These are phyloP conservation scores for Heteractis magnifica DNA, from an alignment of 92 coral and sea anemone species.

Conservation along the genomic window DNA sequence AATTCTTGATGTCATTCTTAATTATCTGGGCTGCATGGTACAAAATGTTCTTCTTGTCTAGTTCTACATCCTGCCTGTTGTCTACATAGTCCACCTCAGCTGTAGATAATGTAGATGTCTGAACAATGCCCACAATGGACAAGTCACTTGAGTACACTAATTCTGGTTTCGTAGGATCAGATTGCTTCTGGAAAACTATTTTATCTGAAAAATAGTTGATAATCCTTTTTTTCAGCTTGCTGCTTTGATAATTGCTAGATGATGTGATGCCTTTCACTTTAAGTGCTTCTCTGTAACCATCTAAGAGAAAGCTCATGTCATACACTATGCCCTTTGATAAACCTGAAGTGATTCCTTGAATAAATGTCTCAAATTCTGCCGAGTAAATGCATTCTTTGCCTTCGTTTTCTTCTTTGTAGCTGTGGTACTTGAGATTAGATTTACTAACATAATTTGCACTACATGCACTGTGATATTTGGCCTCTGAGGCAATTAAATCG, in stretches of 20 bases:
- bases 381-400: constrained; percentile 25
- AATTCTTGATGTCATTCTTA: constrained; percentile 11
- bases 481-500: constrained; percentile 47
- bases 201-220: constrained; percentile 24
- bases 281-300: constrained; percentile 20
- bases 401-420: constrained; percentile 16
- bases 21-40: constrained; percentile 40
- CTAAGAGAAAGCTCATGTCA: constrained; percentile 33
- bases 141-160: constrained; percentile 21
- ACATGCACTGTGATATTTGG: constrained; percentile 40
- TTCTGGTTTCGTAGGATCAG: constrained; percentile 34
- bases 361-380: constrained; percentile 22
- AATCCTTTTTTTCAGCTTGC: constrained; percentile 41
- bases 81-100: neutral
- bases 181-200: constrained; percentile 37
- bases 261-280: constrained; percentile 2
- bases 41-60: constrained; percentile 6
- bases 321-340: constrained; percentile 38
- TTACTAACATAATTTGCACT: constrained; percentile 46
- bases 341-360: constrained; percentile 28
- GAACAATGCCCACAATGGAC: constrained; percentile 7
- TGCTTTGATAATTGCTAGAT: constrained; percentile 19
- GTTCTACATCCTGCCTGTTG: neutral
- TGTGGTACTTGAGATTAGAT: constrained; percentile 36
- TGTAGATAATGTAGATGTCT: constrained; percentile 5